Conservation (phyloP, 2,797 vertebrate species). For the Telmatherina bonti region DNA sequence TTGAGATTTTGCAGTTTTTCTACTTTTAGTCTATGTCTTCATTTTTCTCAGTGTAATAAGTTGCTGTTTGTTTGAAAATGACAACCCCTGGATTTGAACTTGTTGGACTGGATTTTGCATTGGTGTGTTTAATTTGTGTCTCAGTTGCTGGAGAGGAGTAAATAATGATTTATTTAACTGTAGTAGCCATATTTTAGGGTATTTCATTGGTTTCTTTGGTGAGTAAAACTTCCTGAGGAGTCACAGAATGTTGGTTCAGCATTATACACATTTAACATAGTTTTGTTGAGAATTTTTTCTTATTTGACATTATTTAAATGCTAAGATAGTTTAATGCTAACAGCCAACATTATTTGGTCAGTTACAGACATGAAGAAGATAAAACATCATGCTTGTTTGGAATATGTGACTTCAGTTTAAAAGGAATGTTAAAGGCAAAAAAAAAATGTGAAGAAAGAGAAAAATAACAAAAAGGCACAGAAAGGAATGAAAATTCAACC, state of each 20-base stretch:
- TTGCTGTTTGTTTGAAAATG: too few species aligned
- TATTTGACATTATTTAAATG: neutral
- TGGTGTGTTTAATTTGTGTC: too few species aligned
- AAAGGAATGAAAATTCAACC: slow-evolving; percentile 31
- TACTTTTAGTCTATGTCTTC: too few species aligned
- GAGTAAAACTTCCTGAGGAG: neutral
- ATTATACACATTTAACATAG: neutral
- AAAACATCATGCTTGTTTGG: neutral
- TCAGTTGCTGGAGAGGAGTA: too few species aligned
- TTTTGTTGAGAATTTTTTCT: neutral
- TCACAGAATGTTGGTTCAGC: neutral
- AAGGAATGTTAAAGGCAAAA: slow-evolving; percentile 16
- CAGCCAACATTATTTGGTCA: slow-evolving; percentile 5
- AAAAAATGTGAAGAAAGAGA: slow-evolving; percentile 3
- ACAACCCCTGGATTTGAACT: too few species aligned
- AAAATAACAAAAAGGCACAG: slow-evolving; percentile 35
- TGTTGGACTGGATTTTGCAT: too few species aligned
- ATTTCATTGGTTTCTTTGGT: too few species aligned
- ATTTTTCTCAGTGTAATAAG: too few species aligned
- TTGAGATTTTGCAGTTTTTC: too few species aligned
- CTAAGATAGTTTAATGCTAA: slow-evolving; percentile 5
- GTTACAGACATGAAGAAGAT: slow-evolving; percentile 7
- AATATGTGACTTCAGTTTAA: neutral
- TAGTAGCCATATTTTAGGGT: too few species aligned
- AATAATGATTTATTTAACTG: too few species aligned